phyloP scores from a whole-genome alignment of 1,140 invertebrate genomes.

The Medauroidea extradentata region DNA sequence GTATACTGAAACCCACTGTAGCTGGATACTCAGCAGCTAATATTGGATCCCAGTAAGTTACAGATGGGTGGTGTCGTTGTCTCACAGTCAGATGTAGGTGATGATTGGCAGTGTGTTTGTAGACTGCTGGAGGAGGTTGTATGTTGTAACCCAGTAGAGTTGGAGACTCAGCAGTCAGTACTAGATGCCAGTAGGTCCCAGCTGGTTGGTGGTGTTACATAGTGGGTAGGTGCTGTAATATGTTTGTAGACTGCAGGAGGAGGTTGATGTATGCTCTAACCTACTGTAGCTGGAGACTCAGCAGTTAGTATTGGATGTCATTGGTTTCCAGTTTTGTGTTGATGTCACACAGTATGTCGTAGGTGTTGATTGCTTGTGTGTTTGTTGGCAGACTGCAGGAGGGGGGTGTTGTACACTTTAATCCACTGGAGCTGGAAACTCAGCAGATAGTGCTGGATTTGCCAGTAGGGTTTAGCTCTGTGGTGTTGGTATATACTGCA shows the following conservation, averaged over 20 bases:
- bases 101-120: no score
- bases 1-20: constrained; percentile 46
- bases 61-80: constrained; percentile 66
- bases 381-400: no score
- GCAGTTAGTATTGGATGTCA: constrained; percentile 78
- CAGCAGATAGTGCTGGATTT: constrained; percentile 80
- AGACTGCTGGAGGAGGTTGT: no score
- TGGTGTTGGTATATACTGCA: no score
- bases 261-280: constrained; percentile 31
- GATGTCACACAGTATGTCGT: constrained; percentile 69
- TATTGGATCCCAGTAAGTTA: constrained; percentile 69
- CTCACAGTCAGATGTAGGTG: no score
- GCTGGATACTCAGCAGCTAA: constrained; percentile 64
- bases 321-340: constrained; percentile 59
- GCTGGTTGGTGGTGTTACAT: constrained; percentile 66
- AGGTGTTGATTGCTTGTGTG: no score
- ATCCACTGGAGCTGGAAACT: constrained; percentile 54
- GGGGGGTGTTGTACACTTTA: constrained; percentile 15
- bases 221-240: no score
- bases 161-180: constrained; percentile 68
- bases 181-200: constrained; percentile 64
- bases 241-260: no score
- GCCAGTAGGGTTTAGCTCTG: constrained; percentile 56
- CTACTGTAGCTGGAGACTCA: constrained; percentile 56
- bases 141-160: constrained; percentile 47